Evolutionary conservation across 1,140 invertebrate genomes (phyloP).

Genomic region (Tetramorium alpestre): DNA sequence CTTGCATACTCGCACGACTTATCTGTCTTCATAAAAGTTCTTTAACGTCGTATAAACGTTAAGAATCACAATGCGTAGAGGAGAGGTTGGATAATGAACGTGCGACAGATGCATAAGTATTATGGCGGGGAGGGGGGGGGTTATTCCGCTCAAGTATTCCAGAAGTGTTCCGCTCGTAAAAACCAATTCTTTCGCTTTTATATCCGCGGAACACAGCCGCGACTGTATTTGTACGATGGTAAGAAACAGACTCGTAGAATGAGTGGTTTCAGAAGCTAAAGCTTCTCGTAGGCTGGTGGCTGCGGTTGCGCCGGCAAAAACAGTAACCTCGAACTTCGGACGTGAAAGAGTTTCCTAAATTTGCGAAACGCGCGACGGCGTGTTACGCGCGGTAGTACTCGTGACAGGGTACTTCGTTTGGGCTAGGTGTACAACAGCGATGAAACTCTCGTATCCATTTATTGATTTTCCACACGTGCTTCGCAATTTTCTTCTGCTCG

Average conservation of each 20-base stretch:
- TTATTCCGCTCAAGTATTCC: constrained; percentile 66
- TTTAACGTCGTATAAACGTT: constrained; percentile 51
- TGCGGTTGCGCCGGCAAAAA: constrained; percentile 41
- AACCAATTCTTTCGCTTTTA: constrained; percentile 77
- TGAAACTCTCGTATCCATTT: constrained; percentile 55
- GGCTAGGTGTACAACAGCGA: constrained; percentile 36
- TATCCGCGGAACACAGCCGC: constrained; percentile 52
- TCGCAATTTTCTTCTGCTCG: constrained; percentile 6
- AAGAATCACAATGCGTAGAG: constrained; percentile 27
- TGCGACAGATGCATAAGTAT: constrained; percentile 42
- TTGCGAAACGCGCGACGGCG: constrained; percentile 26
- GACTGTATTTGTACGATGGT: constrained; percentile 14
- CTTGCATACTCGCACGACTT: background rate
- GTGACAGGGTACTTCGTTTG: constrained; percentile 43
- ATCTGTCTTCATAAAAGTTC: constrained; percentile 39
- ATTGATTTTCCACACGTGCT: constrained; percentile 41
- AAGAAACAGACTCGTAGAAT: constrained; percentile 45
- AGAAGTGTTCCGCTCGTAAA: constrained; percentile 75
- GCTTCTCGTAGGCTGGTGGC: constrained; percentile 33
- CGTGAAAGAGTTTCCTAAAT: constrained; percentile 56
- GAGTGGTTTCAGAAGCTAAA: constrained; percentile 31
- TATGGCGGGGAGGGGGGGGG: background rate
- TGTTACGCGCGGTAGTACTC: constrained; percentile 10
- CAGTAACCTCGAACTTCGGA: constrained; percentile 49
- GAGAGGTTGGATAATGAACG: constrained; percentile 58